A percentile compares a stretch with the other conserved stretches of the same genome.
These are phyloP conservation scores for Microcebus jonahi DNA, from an alignment of 2,113 vertebrate genomes.

Conservation along the genomic window DNA sequence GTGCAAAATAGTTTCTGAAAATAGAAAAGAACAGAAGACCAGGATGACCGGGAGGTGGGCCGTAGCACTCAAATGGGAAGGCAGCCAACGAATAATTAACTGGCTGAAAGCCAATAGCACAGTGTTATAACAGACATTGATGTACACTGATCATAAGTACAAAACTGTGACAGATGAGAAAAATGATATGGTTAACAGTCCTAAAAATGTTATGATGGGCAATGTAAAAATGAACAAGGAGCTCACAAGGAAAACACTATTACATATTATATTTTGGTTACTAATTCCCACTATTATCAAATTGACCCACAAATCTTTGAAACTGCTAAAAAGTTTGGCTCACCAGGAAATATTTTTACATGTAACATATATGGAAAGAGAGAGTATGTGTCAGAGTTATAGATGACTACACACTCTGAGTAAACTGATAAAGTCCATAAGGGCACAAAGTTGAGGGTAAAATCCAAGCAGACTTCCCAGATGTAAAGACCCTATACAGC, in stretches of 20 bases:
- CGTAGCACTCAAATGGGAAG: not conserved
- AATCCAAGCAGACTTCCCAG: not conserved
- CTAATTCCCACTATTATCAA: slow-evolving; percentile 9
- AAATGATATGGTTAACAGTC: not conserved
- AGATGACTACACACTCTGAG: not conserved
- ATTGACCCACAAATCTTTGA: not conserved
- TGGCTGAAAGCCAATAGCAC: not conserved
- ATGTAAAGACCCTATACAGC: not conserved
- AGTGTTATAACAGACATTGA: not conserved
- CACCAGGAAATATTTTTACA: not conserved
- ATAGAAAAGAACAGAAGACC: not conserved
- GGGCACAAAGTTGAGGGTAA: not conserved
- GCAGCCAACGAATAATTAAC: not conserved
- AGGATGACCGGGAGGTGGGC: not conserved
- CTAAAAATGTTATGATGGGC: not conserved
- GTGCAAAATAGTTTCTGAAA: not conserved
- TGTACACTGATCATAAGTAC: not conserved
- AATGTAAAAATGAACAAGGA: not conserved
- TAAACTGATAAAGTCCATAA: not conserved
- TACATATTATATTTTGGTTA: not conserved
- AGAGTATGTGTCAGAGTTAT: not conserved
- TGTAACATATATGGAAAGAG: not conserved
- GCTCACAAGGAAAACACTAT: not conserved
- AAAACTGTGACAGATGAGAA: not conserved
- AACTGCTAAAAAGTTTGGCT: not conserved